Conservation (phyloP, 2,113 vertebrate genomes). For the Chauna torquata region DNA sequence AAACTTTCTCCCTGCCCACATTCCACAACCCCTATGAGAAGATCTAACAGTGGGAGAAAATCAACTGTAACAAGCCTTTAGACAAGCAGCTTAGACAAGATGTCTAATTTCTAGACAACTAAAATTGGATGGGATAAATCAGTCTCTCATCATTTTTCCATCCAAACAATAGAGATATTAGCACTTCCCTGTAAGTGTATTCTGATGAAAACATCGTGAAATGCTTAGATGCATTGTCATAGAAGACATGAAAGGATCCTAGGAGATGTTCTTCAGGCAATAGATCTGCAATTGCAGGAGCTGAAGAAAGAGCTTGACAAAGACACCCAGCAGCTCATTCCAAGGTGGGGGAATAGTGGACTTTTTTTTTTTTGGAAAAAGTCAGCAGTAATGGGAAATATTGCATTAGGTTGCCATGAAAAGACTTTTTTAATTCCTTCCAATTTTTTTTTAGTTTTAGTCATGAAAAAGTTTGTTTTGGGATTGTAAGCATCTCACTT, state of each 20-base stretch:
- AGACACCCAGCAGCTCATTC: background rate
- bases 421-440: background rate
- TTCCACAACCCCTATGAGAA: background rate
- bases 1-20: background rate
- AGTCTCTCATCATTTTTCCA: background rate
- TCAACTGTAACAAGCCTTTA: background rate
- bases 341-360: background rate
- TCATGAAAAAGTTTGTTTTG: background rate
- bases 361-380: background rate
- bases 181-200: background rate
- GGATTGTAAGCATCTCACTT: background rate
- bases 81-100: background rate
- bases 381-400: background rate
- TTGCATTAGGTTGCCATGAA: background rate
- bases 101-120: background rate
- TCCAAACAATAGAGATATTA: background rate
- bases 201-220: background rate
- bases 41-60: constrained; percentile 2
- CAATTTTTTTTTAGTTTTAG: background rate
- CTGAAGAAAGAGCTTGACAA: background rate
- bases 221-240: background rate
- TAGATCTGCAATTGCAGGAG: background rate
- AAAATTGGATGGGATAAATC: background rate
- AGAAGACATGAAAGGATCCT: background rate
- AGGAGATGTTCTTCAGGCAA: background rate